Base-by-base conservation (phyloP, 2,113 vertebrate species). In the Oryzias celebensis region DNA sequence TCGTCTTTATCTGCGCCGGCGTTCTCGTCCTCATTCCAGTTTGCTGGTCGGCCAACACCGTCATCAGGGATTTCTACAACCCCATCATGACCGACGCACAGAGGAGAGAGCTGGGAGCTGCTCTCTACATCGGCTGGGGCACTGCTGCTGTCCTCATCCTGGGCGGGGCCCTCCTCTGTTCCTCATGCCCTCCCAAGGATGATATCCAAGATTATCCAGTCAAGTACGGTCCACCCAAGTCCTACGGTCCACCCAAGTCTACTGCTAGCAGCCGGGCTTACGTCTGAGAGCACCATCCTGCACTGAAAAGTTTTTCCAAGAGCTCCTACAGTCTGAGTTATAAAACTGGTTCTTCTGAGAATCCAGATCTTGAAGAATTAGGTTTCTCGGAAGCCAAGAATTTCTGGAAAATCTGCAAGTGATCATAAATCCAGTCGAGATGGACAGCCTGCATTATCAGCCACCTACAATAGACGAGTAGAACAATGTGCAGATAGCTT, bases 41-140 rank as follows among this genome's bases (percentile, higher is more conserved):
- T 55, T 96, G 90, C 73, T 98, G 96, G 97, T 93, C 95, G 0
- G 93, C 96, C 66, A 92, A 96, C 90, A 87, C 50, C 83, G 89
- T 96, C 83, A 88, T 98, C 90, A 89, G 64, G 16, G 92, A 98
- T 53, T 98, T 97, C 93, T 96, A 97, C 93, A 92, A 90, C 74
- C 92, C 92, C 4, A 0, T 86, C 0, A 0, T 90, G 47, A 81
- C 58, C 71, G 56, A 65, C 5, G 53, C 84, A 4, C 92, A 92
- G 82, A 72, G 84, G 75, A 88, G 89, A 58, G 92, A 93, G 80
- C 71, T 98, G 65, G 96, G 96, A 0, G 90, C 94, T 0, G 89
- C 94, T 0, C 91, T 98, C 43, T 98, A 98, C 58, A 86, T 98
- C 1, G 97, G 97, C 84, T 98, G 94, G 93, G 96, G 93, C 0